Evolutionary conservation across 2,888 invertebrate species (phyloP), one percentile per base, ranked within the genome.

Genomic region (Apoda limacodes): DNA sequence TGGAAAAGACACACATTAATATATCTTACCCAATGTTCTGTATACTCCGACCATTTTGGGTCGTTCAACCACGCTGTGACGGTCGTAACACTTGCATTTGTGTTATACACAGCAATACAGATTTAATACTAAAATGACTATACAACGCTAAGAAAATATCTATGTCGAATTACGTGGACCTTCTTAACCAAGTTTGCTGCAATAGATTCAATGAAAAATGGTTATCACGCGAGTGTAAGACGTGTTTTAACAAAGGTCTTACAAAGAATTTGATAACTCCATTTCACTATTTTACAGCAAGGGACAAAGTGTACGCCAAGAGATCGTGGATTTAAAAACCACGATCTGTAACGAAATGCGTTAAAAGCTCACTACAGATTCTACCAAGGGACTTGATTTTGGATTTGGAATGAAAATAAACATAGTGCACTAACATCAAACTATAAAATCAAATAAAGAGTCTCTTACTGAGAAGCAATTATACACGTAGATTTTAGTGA

Each of bases 401-500:
- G n/a, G n/a, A n/a, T n/a, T n/a, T n/a, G n/a, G n/a, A n/a, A n/a
- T n/a, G n/a, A n/a, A 29, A 22, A 17, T 6, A 22, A 32, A 30
- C 17, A 32, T 31, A 22, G 14, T 29, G 13, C 28, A 30, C 21
- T 32, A 38, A 24, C 9, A 35, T 29, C 20, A 27, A 21, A 28
- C 15, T 13, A 22, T 29, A 13, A 30, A 15, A 12, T 15, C 20
- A 9, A 30, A 22, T n/a, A n/a, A n/a, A n/a, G n/a, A n/a, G n/a
- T n/a, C n/a, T n/a, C n/a, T n/a, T n/a, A n/a, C n/a, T n/a, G n/a
- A n/a, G 43, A 44, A 33, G 40, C 36, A 13, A n/a, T 34, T 9
- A 13, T 40, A 5, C 42, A 46, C 20, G 30, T 49, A 6, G 48
- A 50, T 22, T 50, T 46, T 26, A 42, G 40, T 0, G 43, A 47